Evolutionary conservation across 1,140 invertebrate genomes (phyloP), one percentile per base, ranked within the genome.

Genomic region (Drosophila pandora): DNA sequence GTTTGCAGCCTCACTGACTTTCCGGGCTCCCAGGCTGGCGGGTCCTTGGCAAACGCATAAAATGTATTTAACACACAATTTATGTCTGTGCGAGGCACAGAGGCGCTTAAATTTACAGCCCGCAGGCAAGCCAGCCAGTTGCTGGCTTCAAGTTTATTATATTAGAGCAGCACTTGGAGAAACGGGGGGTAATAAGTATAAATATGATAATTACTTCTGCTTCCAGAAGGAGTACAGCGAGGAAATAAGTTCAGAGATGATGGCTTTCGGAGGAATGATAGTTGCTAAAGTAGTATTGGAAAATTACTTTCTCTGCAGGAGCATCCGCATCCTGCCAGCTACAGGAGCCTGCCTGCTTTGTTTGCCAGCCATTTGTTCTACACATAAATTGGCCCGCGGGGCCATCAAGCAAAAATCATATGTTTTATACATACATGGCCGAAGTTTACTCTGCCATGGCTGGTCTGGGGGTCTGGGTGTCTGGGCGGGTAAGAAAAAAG

Each of bases 61-160:
- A 87, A 87, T 87, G 82, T 87, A 88, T 87, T 87, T 87, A 87
- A 82, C 82, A 87, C 82, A 87, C 82, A 87, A 87, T 87, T 87
- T 87, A 87, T 87, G 82, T 87, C 75, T 87, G 82, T 74, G 79
- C 70, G 70, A 82, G 79, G 77, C 64, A 57, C 55, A 58, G 49
- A 67, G 56, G 74, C 82, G 83, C 62, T 88, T 70, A 88, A 88
- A 87, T 88, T 87, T 87, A 87, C 74, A 87, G 74, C 79, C 78
- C 83, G 62, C 65, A 71, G 68, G 69, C 73, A 70, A 79, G 62
- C 65, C 68, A 64, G 69, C 73, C 65, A 79, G 47, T 63, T 55
- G 65, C 57, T 64, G 43, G 84, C 77, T 63, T 77, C 62, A 77
- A 65, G 79, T 82, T 88, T 88, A 88, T 87, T 87, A 82, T 87